Base-by-base conservation (phyloP, 2,797 vertebrate species). In the Eidolon dupreanum region DNA sequence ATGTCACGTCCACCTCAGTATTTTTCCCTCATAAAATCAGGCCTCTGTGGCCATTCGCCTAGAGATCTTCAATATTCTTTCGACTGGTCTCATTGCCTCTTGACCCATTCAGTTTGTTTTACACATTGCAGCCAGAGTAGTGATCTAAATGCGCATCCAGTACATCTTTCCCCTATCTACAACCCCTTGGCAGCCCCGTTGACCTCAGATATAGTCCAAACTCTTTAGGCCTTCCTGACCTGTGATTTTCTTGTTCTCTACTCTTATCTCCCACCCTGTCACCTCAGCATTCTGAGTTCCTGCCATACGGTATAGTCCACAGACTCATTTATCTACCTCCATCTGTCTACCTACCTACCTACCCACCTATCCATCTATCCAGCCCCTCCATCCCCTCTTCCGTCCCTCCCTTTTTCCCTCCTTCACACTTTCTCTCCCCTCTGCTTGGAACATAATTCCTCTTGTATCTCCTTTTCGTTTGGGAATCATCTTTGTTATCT, bases 61-160 rank as follows among this genome's bases (percentile, higher is more conserved):
- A 1, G 41, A 38, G 43, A 8, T 46, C 46, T 43, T 70, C 11
- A 8, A 3, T 81, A 20, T 31, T 19, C 0, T 82, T 49, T 74
- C 24, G 8, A 7, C 36, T 16, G 17, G 28, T 51, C 51, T 74
- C n/a, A 0, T 82, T 12, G 49, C 49, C 13, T 82, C 28, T 74
- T 93, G 63, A 87, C 38, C 28, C 20, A 11, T 81, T 82, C 74
- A 65, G 66, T 89, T 71, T 66, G 65, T 53, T 57, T 75, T 90
- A 28, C 59, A 68, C 0, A 0, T 88, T 31, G 61, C 26, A 90
- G 24, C 31, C 68, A 70, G 81, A 81, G 33, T 41, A 16, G 33
- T 33, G 36, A 89, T 71, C 28, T 36, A 41, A 41, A 24, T 36
- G 33, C 9, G 16, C 3, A 19, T 13, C 49, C 33, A 28, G 36